Conservation (phyloP, 2,113 vertebrate genomes). For the Bos taurus region ARS-UCD2.0 NC_037336.1:99767501-99768000, state of each 20-base stretch:
- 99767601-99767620: neutral
- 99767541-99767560: accelerated
- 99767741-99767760: neutral
- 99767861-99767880: slow-evolving; percentile 71
- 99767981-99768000: neutral
- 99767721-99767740: neutral
- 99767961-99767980: slow-evolving; percentile 28
- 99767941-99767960: slow-evolving; percentile 57
- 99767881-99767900: slow-evolving; percentile 64
- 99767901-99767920: slow-evolving; percentile 38
- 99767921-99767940: slow-evolving; percentile 51
- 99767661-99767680: neutral
- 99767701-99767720: neutral
- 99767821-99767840: slow-evolving; percentile 57
- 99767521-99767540: neutral
- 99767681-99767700: neutral
- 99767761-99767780: neutral
- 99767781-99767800: neutral
- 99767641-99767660: neutral
- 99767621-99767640: neutral
- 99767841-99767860: slow-evolving; percentile 38
- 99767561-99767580: accelerated
- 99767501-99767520: no score
- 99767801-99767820: slow-evolving; percentile 7
- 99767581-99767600: accelerated